Conservation (phyloP, 2,113 vertebrate genomes). For the Tachycineta bicolor region DNA sequence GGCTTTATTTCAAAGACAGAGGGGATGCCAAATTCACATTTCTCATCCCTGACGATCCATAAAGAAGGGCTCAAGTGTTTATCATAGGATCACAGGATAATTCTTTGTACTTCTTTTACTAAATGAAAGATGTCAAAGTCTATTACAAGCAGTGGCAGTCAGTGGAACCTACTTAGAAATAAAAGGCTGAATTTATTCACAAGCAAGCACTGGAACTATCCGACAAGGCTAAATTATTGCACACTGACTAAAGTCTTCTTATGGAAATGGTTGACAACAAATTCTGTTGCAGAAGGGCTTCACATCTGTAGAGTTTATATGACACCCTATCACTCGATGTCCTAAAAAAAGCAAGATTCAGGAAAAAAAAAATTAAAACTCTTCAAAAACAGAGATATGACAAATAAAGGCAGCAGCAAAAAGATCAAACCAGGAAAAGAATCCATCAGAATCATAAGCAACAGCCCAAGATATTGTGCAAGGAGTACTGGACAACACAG, state of each 20-base stretch:
- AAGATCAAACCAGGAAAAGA: neutral
- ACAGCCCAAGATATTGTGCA: neutral
- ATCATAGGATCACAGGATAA: constrained; percentile 53
- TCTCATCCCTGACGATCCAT: constrained; percentile 48
- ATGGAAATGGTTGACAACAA: neutral
- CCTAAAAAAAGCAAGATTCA: neutral
- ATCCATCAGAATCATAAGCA: neutral
- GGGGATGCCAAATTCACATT: constrained; percentile 46
- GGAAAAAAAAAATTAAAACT: neutral
- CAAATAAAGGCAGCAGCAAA: neutral
- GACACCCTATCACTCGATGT: neutral
- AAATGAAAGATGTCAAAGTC: constrained; percentile 53
- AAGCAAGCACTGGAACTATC: neutral
- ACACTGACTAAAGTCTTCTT: neutral
- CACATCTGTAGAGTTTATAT: neutral
- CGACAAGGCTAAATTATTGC: neutral
- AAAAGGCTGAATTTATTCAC: constrained; percentile 20
- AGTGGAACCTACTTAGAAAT: neutral
- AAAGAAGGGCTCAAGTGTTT: constrained; percentile 40
- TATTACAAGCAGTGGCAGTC: constrained; percentile 3
- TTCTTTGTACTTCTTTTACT: constrained; percentile 50
- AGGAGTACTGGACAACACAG: neutral
- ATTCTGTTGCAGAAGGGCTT: neutral
- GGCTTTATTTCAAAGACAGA: constrained; percentile 27
- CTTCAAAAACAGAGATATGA: neutral